Percentiles rank a stretch among this genome's conserved stretches.
Conservation (phyloP, 2,888 invertebrate genomes). For the Argyresthia albistria region DNA sequence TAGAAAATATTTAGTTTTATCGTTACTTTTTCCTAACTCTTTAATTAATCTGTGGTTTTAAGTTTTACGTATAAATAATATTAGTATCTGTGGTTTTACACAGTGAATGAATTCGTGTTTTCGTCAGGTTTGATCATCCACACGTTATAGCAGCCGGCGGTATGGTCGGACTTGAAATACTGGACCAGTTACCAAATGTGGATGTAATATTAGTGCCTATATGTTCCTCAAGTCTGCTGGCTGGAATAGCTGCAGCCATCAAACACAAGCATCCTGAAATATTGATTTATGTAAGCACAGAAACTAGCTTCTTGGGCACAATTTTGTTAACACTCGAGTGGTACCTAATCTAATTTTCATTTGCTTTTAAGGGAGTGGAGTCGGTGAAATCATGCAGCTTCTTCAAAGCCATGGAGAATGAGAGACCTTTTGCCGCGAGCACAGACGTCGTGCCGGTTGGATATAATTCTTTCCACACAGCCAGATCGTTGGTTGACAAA, state of each 20-base stretch:
- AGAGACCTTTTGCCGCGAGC: slow-evolving; percentile 83
- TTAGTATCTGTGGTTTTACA: too few relatives aligned
- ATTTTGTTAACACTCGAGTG: background rate
- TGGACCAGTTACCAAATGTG: slow-evolving; percentile 88
- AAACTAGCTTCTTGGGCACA: background rate
- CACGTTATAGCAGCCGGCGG: slow-evolving; percentile 95
- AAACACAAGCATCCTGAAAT: slow-evolving; percentile 88
- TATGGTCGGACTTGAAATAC: slow-evolving; percentile 90
- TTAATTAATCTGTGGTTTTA: too few relatives aligned
- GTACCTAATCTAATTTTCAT: too few relatives aligned
- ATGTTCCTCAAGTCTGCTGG: slow-evolving; percentile 93
- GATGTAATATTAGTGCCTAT: slow-evolving; percentile 93
- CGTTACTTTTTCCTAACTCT: too few relatives aligned
- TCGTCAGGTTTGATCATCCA: slow-evolving; percentile 89
- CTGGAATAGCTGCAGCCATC: slow-evolving; percentile 88
- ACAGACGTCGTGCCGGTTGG: slow-evolving; percentile 60
- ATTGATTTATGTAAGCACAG: slow-evolving; percentile 83
- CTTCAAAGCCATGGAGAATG: slow-evolving; percentile 63
- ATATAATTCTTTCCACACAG: slow-evolving; percentile 48
- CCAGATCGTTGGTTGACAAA: slow-evolving; percentile 57
- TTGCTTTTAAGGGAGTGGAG: slow-evolving; percentile 35
- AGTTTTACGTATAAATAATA: too few relatives aligned
- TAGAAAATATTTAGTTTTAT: too few relatives aligned
- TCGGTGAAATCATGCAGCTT: slow-evolving; percentile 53
- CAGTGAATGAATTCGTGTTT: too few relatives aligned